Evolutionary conservation across 2,888 invertebrate genomes (phyloP).

Genomic region (Aquatica leii): DNA sequence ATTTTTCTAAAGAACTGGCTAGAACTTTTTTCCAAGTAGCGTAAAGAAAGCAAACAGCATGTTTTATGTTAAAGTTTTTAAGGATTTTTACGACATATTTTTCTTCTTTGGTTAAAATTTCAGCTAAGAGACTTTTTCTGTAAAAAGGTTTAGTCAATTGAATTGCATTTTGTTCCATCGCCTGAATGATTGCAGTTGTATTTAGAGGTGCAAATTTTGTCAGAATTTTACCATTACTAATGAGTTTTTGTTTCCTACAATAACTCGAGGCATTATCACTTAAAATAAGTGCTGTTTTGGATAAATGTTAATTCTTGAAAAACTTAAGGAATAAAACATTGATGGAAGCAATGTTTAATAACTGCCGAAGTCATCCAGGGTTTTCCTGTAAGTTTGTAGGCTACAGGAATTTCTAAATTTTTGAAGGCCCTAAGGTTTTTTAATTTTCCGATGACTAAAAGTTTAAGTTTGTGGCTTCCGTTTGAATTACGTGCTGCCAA

Average conservation of each 20-base stretch:
- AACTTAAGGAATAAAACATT: constrained; percentile 2
- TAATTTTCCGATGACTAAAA: not conserved
- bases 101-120: not conserved
- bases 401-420: not conserved
- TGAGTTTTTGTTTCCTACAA: not conserved
- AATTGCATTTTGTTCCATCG: not conserved
- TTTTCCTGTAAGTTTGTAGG: not conserved
- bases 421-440: not conserved
- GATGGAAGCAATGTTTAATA: not conserved
- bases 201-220: not conserved
- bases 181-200: not conserved
- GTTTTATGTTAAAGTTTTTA: not conserved
- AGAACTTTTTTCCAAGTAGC: not conserved
- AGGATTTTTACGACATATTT: not conserved
- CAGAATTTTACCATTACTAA: not conserved
- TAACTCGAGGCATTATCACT: not conserved
- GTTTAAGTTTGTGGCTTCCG: not conserved
- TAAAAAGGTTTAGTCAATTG: not conserved
- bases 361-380: not conserved
- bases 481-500: no score
- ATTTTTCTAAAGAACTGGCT: not conserved
- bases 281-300: not conserved
- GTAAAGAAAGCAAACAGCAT: not conserved
- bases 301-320: not conserved
- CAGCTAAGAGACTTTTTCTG: constrained; percentile 3